Percentiles rank a stretch among this genome's conserved stretches.
These are phyloP conservation scores for Gambusia yucatana DNA, from an alignment of 2,797 vertebrate genomes.

Conservation along the genomic window DNA sequence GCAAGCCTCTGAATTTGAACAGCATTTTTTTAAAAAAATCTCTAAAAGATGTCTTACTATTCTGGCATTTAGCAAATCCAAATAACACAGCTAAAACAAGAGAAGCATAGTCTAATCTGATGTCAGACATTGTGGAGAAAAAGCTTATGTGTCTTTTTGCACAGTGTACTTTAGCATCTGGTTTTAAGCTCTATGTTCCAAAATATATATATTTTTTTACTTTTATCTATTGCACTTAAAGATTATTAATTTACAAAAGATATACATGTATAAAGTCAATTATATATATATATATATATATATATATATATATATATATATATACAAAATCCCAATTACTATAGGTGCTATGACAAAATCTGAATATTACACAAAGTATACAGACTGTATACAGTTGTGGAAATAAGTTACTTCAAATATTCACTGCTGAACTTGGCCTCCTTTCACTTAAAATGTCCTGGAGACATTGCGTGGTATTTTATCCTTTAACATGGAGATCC, in stretches of 20 bases:
- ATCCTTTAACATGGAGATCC: slow-evolving; percentile 63
- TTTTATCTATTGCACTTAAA: slow-evolving; percentile 87
- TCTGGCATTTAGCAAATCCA: neutral
- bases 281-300: slow-evolving; percentile 57
- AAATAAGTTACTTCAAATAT: slow-evolving; percentile 84
- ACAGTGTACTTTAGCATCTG: neutral
- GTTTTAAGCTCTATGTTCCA: slow-evolving; percentile 62
- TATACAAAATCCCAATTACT: slow-evolving; percentile 70
- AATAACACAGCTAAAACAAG: neutral
- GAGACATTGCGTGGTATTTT: slow-evolving; percentile 69
- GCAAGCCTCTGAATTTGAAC: neutral
- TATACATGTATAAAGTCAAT: slow-evolving; percentile 81
- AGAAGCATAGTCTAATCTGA: neutral
- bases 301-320: slow-evolving; percentile 58
- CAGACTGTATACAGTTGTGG: slow-evolving; percentile 76
- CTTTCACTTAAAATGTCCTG: slow-evolving; percentile 74
- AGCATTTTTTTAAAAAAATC: neutral
- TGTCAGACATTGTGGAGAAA: neutral
- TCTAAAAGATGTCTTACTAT: neutral
- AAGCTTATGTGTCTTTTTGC: neutral
- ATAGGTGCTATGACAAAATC: slow-evolving; percentile 72
- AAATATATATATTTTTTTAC: slow-evolving; percentile 74
- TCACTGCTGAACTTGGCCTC: slow-evolving; percentile 68
- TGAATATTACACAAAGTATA: slow-evolving; percentile 73
- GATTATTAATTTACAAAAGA: slow-evolving; percentile 83